Evolutionary conservation across 2,113 vertebrate species (phyloP).

Genomic region (Condylura cristata): DNA sequence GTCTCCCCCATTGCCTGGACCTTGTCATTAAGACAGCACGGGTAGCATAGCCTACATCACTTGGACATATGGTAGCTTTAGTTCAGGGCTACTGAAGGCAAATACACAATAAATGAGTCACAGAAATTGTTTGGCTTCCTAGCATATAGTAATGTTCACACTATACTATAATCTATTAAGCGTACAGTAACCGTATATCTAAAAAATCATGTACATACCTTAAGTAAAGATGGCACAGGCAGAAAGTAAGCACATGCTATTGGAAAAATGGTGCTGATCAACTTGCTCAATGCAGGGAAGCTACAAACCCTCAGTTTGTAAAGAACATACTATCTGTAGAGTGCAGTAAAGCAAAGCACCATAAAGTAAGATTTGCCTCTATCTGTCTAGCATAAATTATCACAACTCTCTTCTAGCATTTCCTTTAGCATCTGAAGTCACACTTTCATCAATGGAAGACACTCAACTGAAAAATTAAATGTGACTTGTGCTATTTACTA

Average conservation of each 20-base stretch:
- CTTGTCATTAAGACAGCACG: too few relatives aligned
- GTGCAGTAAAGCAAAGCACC: background rate
- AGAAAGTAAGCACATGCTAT: background rate
- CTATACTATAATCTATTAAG: background rate
- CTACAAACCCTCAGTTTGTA: background rate
- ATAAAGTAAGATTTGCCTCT: background rate
- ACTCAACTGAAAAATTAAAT: constrained; percentile 9
- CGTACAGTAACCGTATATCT: background rate
- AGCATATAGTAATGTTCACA: background rate
- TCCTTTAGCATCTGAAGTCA: background rate
- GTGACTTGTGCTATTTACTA: background rate
- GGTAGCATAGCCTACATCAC: too few relatives aligned
- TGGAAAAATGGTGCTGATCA: background rate
- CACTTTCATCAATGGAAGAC: constrained; percentile 19
- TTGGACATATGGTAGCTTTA: background rate
- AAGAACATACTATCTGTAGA: background rate
- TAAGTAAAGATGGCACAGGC: background rate
- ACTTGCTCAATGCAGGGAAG: background rate
- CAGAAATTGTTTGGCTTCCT: background rate
- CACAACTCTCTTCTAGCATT: constrained; percentile 24
- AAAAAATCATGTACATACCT: background rate
- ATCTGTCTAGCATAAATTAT: background rate
- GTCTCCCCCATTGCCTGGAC: too few relatives aligned
- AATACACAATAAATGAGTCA: background rate
- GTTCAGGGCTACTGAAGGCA: background rate